Percentiles rank a stretch among this genome's conserved stretches.
Conservation (phyloP, 2,113 vertebrate species). For the Porphyrio hochstetteri region DNA sequence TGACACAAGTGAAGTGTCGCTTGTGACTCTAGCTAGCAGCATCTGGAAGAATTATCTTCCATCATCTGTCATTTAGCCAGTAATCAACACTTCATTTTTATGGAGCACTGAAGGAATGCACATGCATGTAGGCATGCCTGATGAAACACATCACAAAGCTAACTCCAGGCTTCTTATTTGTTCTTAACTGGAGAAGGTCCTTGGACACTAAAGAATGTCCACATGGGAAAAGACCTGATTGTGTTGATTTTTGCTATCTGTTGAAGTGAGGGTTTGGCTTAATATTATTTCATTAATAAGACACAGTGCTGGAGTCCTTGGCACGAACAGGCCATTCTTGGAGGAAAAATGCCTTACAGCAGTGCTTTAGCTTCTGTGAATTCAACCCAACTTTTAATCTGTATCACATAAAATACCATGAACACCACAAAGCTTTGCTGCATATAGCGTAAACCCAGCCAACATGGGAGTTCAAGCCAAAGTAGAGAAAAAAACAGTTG, state of each 20-base stretch:
- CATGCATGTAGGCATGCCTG: not conserved
- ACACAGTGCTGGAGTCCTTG: slow-evolving; percentile 6
- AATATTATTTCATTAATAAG: not conserved
- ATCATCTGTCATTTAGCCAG: not conserved
- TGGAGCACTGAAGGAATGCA: not conserved
- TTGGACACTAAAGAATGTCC: not conserved
- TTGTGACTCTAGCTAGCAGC: not conserved
- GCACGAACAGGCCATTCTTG: not conserved
- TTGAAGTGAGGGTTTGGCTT: not conserved
- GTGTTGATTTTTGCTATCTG: not conserved
- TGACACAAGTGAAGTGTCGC: not conserved
- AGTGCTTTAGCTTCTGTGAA: slow-evolving; percentile 2
- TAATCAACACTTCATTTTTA: not conserved
- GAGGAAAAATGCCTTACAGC: not conserved
- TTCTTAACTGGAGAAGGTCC: not conserved
- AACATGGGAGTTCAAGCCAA: not conserved
- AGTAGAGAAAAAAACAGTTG: not conserved
- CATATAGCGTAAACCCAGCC: not conserved
- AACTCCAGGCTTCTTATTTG: not conserved
- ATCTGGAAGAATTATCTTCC: not conserved
- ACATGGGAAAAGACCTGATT: not conserved
- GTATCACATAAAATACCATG: not conserved
- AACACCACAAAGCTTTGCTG: not conserved
- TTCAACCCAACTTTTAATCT: not conserved
- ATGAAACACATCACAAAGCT: not conserved